Evolutionary conservation across 2,797 vertebrate species (phyloP).

Genomic region (Dipus sagitta): DNA sequence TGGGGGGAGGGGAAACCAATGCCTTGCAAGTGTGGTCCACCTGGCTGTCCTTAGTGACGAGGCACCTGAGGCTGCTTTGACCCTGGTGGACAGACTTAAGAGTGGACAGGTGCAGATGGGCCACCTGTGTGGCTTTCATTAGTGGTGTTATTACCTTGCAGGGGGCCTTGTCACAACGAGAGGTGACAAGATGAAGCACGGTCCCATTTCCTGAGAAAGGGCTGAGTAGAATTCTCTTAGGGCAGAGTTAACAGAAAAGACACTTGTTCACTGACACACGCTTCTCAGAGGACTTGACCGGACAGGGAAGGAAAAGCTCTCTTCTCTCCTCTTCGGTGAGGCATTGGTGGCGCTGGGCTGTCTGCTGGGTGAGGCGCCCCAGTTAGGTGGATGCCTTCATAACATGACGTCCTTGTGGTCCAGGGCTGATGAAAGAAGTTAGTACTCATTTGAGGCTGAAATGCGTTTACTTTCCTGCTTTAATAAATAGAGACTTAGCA

Average conservation of each 20-base stretch:
- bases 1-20: neutral
- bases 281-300: neutral
- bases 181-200: neutral
- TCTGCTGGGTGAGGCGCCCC: neutral
- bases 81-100: no score
- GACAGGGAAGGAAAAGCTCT: neutral
- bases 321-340: neutral
- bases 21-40: neutral
- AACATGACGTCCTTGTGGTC: neutral
- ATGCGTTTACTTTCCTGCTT: constrained; percentile 54
- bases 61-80: neutral
- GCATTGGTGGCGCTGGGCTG: no score
- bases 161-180: neutral
- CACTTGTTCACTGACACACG: neutral
- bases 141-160: neutral
- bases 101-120: neutral
- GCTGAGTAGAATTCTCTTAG: neutral
- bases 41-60: neutral
- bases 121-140: neutral
- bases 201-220: neutral
- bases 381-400: neutral
- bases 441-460: constrained; percentile 27
- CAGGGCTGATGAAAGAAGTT: constrained; percentile 34
- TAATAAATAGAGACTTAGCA: constrained; percentile 31
- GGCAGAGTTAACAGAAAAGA: neutral